Conservation (phyloP, 2,797 vertebrate species). For the Pseudochromis fuscus region DNA sequence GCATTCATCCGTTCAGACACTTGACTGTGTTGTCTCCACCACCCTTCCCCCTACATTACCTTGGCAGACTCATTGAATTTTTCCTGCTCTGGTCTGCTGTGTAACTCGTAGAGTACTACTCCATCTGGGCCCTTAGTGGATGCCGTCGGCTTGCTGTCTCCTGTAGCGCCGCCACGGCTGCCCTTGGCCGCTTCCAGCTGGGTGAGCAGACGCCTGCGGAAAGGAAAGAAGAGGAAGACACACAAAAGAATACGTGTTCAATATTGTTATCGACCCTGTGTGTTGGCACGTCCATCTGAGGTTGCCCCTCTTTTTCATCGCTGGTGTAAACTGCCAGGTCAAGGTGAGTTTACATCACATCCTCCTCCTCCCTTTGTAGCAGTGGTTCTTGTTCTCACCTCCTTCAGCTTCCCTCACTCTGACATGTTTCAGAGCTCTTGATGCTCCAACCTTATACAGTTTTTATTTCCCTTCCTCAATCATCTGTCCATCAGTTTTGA, state of each 20-base stretch:
- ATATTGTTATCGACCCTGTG: slow-evolving; percentile 27
- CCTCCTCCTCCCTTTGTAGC: neutral
- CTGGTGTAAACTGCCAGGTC: slow-evolving; percentile 14
- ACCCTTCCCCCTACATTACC: slow-evolving; percentile 79
- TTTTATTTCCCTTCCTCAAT: slow-evolving; percentile 11
- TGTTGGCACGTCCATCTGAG: neutral
- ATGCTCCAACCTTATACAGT: neutral
- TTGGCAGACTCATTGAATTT: slow-evolving; percentile 93
- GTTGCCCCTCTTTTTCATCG: neutral
- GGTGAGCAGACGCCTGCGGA: slow-evolving; percentile 90
- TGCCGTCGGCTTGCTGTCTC: slow-evolving; percentile 73
- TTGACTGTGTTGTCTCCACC: slow-evolving; percentile 15
- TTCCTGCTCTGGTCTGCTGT: slow-evolving; percentile 94
- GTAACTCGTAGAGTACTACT: slow-evolving; percentile 92
- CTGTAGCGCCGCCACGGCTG: slow-evolving; percentile 68
- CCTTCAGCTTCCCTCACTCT: slow-evolving; percentile 3
- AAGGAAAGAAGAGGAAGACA: slow-evolving; percentile 34
- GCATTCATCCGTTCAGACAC: slow-evolving; percentile 30
- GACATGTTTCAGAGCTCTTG: slow-evolving; percentile 21
- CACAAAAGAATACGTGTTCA: slow-evolving; percentile 53
- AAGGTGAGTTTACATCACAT: slow-evolving; percentile 17
- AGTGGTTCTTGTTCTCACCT: neutral
- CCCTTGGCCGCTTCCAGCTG: slow-evolving; percentile 92
- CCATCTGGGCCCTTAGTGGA: slow-evolving; percentile 79
- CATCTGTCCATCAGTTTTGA: slow-evolving; percentile 8